These are phyloP conservation scores for Himantopus leucocephalus DNA, from an alignment of 2,113 vertebrate species.

Conservation along the genomic window DNA sequence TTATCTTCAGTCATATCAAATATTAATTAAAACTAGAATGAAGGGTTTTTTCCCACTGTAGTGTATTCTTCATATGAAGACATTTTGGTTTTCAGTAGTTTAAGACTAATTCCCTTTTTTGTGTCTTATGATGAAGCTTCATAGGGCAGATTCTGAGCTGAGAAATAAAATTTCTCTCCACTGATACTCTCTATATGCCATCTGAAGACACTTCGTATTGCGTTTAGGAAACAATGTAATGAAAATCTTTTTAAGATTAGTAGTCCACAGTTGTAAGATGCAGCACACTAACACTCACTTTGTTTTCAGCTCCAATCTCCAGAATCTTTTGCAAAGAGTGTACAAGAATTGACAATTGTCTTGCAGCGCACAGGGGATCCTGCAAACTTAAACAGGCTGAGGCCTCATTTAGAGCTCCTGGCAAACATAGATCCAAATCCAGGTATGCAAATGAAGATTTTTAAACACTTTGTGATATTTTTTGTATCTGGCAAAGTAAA, in stretches of 20 bases:
- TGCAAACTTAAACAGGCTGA: slow-evolving; percentile 91
- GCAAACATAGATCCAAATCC: slow-evolving; percentile 96
- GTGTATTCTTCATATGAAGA: neutral
- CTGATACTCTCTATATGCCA: slow-evolving; percentile 70
- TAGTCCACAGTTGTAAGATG: neutral
- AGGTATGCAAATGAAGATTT: slow-evolving; percentile 70
- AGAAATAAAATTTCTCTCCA: slow-evolving; percentile 68
- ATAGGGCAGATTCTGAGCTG: slow-evolving; percentile 86
- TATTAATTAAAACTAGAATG: neutral
- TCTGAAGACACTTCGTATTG: slow-evolving; percentile 74
- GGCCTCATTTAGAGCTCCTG: slow-evolving; percentile 90
- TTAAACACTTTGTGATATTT: neutral
- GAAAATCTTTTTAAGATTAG: neutral
- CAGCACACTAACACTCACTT: neutral
- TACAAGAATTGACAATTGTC: slow-evolving; percentile 95
- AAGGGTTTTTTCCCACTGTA: neutral
- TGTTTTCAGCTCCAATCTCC: slow-evolving; percentile 89
- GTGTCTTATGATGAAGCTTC: slow-evolving; percentile 79
- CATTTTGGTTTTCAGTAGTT: neutral
- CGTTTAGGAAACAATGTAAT: neutral
- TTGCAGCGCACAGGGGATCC: slow-evolving; percentile 95
- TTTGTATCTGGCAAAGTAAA: neutral
- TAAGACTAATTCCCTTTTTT: neutral
- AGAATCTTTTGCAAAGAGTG: slow-evolving; percentile 96
- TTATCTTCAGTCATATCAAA: neutral